Evolutionary conservation across 2,888 invertebrate species (phyloP), one percentile per base, ranked within the genome.

Genomic region (Erebia ligea): DNA sequence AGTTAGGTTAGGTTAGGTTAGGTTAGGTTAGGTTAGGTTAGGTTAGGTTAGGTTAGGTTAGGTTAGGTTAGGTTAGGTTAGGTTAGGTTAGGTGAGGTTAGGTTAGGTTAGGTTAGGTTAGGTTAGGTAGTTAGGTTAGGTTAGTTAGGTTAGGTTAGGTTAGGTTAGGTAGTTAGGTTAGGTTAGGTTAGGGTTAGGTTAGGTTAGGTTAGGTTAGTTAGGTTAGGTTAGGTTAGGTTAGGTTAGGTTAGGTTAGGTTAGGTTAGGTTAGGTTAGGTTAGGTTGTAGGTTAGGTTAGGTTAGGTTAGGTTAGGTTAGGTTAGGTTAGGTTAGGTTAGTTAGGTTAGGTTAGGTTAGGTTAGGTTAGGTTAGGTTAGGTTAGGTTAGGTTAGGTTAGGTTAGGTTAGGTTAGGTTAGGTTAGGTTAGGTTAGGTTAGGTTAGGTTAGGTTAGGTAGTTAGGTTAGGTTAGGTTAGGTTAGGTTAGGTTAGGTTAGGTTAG

Each of bases 151-250:
- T 71, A 73, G 73, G 72, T 72, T 72, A 69, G 73, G 73, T 75
- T 73, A 73, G 72, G 72, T 76, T 75, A 73, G 74, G 73, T 72
- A n/a, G n/a, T n/a, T n/a, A n/a, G n/a, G n/a, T n/a, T n/a, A n/a
- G n/a, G n/a, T n/a, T 71, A 73, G 73, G 72, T 72, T 68, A 66
- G 66, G 70, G 73, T 21, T 21, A 56, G 56, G 21, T 56, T 56
- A 57, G 57, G 19, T 57, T 25, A 25, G 57, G 19, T 57, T 25
- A 25, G 57, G 19, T 57, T 25, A 13, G 57, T n/a, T n/a, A n/a
- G n/a, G n/a, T n/a, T n/a, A n/a, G n/a, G 19, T 57, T 25, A 25
- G 57, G 19, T 57, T 25, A 25, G 57, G 19, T 57, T 25, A 25
- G 57, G 19, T 57, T 57, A 57, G 57, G 57, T 69, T 71, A 70